phyloP scores from a whole-genome alignment of 1,140 invertebrate species.

The Littorina saxatilis region DNA sequence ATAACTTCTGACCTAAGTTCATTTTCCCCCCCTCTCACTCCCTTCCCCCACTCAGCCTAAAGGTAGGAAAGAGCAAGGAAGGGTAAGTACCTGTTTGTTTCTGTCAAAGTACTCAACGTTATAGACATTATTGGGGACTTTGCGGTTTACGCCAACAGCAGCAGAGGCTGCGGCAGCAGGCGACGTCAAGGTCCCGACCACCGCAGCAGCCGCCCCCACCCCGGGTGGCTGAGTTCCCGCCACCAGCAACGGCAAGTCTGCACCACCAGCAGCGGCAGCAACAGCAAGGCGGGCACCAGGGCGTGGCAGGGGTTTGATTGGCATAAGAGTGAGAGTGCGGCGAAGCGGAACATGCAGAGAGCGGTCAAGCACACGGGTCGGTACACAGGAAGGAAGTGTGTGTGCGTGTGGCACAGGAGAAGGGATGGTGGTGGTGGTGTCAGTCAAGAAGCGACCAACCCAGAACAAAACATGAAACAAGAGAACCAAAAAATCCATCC shows the following conservation, averaged over 20 bases:
- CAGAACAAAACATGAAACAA: slow-evolving; percentile 29
- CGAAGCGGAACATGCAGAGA: slow-evolving; percentile 80
- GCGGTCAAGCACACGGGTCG: slow-evolving; percentile 45
- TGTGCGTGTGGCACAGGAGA: neutral
- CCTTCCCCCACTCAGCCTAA: neutral
- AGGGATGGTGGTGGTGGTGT: neutral
- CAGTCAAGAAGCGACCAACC: no score
- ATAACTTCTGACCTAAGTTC: no score
- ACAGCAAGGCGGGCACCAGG: slow-evolving; percentile 77
- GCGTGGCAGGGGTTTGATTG: slow-evolving; percentile 41
- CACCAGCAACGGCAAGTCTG: slow-evolving; percentile 66
- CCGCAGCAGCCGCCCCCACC: slow-evolving; percentile 25
- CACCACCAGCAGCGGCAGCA: slow-evolving; percentile 61
- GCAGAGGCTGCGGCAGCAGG: slow-evolving; percentile 58
- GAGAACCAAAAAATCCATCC: slow-evolving; percentile 78
- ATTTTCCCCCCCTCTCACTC: no score
- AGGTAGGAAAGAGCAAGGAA: neutral
- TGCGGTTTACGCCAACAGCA: slow-evolving; percentile 58
- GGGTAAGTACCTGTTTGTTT: slow-evolving; percentile 89
- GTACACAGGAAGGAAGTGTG: slow-evolving; percentile 13
- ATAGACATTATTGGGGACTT: slow-evolving; percentile 89
- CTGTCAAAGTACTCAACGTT: slow-evolving; percentile 96
- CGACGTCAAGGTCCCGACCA: slow-evolving; percentile 28
- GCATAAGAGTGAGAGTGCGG: slow-evolving; percentile 80
- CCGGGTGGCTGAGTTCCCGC: slow-evolving; percentile 6